Evolutionary conservation across 2,797 vertebrate genomes (phyloP), one percentile per base, ranked within the genome.

Genomic region (Typhlichthys eigenmanni): DNA sequence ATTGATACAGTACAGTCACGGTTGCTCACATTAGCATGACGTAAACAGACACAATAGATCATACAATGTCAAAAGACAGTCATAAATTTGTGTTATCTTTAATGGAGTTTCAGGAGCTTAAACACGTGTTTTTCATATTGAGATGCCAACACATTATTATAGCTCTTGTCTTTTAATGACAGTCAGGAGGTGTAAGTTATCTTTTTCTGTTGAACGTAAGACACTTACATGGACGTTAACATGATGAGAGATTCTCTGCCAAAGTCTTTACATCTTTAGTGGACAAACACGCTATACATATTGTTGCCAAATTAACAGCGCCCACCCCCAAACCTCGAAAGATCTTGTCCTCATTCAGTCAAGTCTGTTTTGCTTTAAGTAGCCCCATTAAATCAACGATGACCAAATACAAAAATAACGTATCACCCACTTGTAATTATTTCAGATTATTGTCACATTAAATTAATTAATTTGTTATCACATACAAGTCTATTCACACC

Each of bases 1-100:
- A 60, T 60, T 63, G 63, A 38, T 74, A 51, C 34, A 55, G 43
- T 74, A 51, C 34, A 55, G 71, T 74, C 62, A 64, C 73, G 70
- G 68, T 64, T 58, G 60, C 52, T 76, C 72, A 60, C 75, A 80
- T 75, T 76, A 62, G 58, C 51, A 19, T 76, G 81, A 79, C 65
- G 80, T 82, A 80, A 75, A 76, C 46, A 48, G 12, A 49, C 78
- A 71, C 76, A 77, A 75, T 58, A 60, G 69, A 61, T 14, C 10
- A 19, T 34, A 38, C 74, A 83, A 87, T 76, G 86, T 87, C 81
- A 78, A 68, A 78, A 78, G 76, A 82, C 87, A 83, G 82, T 87
- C 70, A 81, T 76, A 72, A 82, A 71, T 55, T 65, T 72, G 78
- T 67, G 74, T 79, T 58, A 64, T 73, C 32, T 12, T 76, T 75